These are phyloP conservation scores for Chitala chitala DNA, from an alignment of 2,113 vertebrate genomes.

Conservation along the genomic window DNA sequence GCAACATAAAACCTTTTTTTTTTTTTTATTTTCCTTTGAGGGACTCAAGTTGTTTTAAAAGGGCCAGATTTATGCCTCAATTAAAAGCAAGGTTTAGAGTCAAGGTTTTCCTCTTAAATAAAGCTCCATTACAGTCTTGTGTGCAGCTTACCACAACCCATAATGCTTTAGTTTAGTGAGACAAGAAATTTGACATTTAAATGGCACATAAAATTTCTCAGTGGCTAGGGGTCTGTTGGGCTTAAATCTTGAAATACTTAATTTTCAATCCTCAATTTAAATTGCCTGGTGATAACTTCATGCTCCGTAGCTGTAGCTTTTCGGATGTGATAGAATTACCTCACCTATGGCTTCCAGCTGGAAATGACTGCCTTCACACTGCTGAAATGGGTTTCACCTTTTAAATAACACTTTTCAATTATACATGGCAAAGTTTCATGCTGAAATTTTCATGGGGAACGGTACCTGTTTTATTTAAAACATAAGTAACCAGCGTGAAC, in stretches of 20 bases:
- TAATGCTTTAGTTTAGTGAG: constrained; percentile 35
- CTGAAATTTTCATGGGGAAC: not conserved
- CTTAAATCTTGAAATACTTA: constrained; percentile 48
- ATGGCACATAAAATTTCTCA: constrained; percentile 29
- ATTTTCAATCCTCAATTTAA: constrained; percentile 37
- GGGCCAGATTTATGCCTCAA: constrained; percentile 23
- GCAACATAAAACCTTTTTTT: constrained; percentile 1
- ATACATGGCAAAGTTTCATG: constrained; percentile 25
- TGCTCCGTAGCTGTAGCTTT: constrained; percentile 38
- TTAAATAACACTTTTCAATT: constrained; percentile 45
- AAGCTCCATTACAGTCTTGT: constrained; percentile 11
- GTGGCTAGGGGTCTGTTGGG: constrained; percentile 30
- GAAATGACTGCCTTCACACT: constrained; percentile 43
- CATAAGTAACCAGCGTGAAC: not conserved
- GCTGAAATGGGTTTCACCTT: constrained; percentile 39
- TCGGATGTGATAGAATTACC: constrained; percentile 46
- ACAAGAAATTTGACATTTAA: constrained; percentile 43
- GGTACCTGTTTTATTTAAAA: too few relatives aligned
- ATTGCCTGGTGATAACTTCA: constrained; percentile 39
- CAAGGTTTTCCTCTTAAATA: constrained; percentile 14
- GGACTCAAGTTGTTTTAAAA: not conserved
- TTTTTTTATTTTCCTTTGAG: constrained; percentile 14
- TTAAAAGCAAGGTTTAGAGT: constrained; percentile 19
- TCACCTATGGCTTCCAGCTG: constrained; percentile 42
- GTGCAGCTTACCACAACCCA: constrained; percentile 26